A percentile compares a stretch with the other conserved stretches of the same genome.
These are phyloP conservation scores for Idaea biselata DNA, from an alignment of 2,888 invertebrate species.

Conservation along the genomic window DNA sequence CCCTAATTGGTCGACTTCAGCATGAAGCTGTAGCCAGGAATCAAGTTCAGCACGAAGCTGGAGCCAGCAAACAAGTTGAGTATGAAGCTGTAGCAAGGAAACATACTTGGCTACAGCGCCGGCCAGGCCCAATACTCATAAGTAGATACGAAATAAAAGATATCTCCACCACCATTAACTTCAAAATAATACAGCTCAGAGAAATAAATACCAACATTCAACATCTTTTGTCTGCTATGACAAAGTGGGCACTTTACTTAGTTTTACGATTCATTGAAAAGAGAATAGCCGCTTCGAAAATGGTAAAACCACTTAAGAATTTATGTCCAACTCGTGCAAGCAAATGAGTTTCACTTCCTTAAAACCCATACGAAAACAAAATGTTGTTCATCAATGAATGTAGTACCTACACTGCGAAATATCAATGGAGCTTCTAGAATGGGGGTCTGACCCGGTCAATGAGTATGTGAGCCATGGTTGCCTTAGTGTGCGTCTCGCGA, in stretches of 20 bases:
- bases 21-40: too few species aligned
- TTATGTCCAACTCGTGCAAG: constrained; percentile 1
- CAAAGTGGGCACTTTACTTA: constrained; percentile 10
- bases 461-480: constrained; percentile 51
- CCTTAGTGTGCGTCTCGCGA: constrained; percentile 34
- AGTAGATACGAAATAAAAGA: too few species aligned
- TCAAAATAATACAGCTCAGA: too few species aligned
- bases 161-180: too few species aligned
- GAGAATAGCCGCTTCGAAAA: neutral
- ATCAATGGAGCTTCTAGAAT: constrained; percentile 75
- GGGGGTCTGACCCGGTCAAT: constrained; percentile 71
- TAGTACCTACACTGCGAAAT: constrained; percentile 57
- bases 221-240: constrained; percentile 4
- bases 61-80: too few species aligned
- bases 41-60: too few species aligned
- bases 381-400: constrained; percentile 64
- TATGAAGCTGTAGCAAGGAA: too few species aligned
- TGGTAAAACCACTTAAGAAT: constrained; percentile 9
- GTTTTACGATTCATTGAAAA: constrained; percentile 21
- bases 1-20: too few species aligned
- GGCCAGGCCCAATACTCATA: too few species aligned
- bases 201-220: constrained; percentile 3
- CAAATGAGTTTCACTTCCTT: constrained; percentile 12
- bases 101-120: too few species aligned
- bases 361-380: constrained; percentile 27